These are phyloP conservation scores for Heliconius melpomene DNA, from an alignment of 1,140 invertebrate species.

Conservation along the genomic window DNA sequence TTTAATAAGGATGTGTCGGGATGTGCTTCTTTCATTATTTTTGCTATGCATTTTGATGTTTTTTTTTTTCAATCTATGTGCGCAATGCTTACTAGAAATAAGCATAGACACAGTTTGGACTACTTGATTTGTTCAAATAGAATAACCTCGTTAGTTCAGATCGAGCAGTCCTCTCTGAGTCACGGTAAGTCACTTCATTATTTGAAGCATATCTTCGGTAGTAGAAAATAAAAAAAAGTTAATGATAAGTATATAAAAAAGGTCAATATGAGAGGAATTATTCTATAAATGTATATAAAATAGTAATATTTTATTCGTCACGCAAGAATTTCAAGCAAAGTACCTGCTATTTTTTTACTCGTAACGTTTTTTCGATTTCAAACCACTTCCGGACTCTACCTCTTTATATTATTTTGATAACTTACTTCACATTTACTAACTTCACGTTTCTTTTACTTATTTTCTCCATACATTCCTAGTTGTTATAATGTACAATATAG, in stretches of 20 bases:
- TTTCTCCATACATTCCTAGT: slow-evolving; percentile 25
- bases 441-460: slow-evolving; percentile 31
- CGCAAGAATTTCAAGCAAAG: slow-evolving; percentile 32
- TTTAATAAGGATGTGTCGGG: slow-evolving; percentile 38
- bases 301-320: slow-evolving; percentile 61
- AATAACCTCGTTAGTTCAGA: neutral
- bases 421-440: slow-evolving; percentile 29
- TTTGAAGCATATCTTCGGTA: slow-evolving; percentile 70
- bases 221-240: slow-evolving; percentile 55
- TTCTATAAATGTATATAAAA: slow-evolving; percentile 72
- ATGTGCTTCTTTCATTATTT: slow-evolving; percentile 67
- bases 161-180: neutral
- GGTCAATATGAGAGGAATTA: slow-evolving; percentile 79
- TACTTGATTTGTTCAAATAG: neutral
- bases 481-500: slow-evolving; percentile 62
- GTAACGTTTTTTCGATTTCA: slow-evolving; percentile 37
- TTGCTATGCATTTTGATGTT: slow-evolving; percentile 67
- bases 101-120: slow-evolving; percentile 16
- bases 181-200: slow-evolving; percentile 33
- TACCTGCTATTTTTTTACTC: slow-evolving; percentile 44
- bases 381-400: slow-evolving; percentile 57
- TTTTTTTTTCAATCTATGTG: slow-evolving; percentile 41
- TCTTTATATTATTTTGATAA: slow-evolving; percentile 49
- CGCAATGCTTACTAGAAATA: slow-evolving; percentile 42
- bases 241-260: slow-evolving; percentile 71